Percentiles rank a stretch among this genome's conserved stretches.
These are phyloP conservation scores for Tetramorium alpestre DNA, from an alignment of 1,140 invertebrate species.

Conservation along the genomic window DNA sequence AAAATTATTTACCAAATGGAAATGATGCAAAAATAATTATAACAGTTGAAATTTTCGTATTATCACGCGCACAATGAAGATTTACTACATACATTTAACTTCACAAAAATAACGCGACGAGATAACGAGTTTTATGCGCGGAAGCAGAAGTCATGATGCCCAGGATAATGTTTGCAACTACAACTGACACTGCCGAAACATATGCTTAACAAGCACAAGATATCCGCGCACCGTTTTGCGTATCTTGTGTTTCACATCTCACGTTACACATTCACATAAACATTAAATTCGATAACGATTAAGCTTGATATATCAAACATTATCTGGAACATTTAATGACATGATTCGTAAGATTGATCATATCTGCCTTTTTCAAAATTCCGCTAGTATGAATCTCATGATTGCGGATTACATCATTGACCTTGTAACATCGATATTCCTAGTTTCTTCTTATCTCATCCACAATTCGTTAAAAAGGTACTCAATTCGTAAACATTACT, in stretches of 20 bases:
- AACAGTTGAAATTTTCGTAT: not conserved
- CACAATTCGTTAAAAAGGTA: not conserved
- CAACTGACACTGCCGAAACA: not conserved
- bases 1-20: not conserved
- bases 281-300: not conserved
- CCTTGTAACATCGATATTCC: not conserved
- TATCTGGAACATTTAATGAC: slow-evolving; percentile 16
- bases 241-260: not conserved
- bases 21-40: not conserved
- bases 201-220: not conserved
- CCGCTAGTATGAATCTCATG: not conserved
- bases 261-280: not conserved
- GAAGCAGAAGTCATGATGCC: not conserved
- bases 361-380: not conserved
- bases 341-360: not conserved
- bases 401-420: not conserved
- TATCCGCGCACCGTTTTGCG: no score
- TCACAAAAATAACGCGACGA: not conserved
- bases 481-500: not conserved
- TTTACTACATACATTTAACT: not conserved
- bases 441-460: not conserved
- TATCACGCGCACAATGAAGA: not conserved
- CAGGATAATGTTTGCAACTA: not conserved
- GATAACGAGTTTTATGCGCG: not conserved
- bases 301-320: not conserved